Evolutionary conservation across 2,797 vertebrate species (phyloP).

Genomic region (Sebastes steindachneri): DNA sequence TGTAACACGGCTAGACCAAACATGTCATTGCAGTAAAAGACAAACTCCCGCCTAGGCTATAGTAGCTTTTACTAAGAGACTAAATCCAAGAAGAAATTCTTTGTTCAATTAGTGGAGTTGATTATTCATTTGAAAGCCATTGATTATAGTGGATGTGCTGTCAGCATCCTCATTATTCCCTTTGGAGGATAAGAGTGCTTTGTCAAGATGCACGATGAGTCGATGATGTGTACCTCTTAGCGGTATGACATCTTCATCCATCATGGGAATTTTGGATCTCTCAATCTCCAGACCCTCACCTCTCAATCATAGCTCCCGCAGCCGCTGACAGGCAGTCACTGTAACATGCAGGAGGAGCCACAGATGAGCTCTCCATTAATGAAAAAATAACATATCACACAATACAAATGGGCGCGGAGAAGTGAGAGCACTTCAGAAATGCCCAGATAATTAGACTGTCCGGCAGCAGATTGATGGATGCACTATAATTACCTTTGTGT

Average conservation of each 20-base stretch:
- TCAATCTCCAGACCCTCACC: slow-evolving; percentile 75
- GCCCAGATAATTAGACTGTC: slow-evolving; percentile 90
- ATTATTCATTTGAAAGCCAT: slow-evolving; percentile 78
- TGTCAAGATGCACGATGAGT: slow-evolving; percentile 81
- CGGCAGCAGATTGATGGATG: slow-evolving; percentile 93
- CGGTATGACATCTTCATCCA: slow-evolving; percentile 83
- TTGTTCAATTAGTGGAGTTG: slow-evolving; percentile 79
- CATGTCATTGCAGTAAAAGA: background rate
- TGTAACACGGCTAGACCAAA: background rate
- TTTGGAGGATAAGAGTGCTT: slow-evolving; percentile 81
- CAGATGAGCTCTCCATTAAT: slow-evolving; percentile 86
- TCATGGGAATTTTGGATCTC: slow-evolving; percentile 86
- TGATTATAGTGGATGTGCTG: slow-evolving; percentile 78
- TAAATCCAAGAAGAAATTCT: slow-evolving; percentile 62
- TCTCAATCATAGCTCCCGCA: slow-evolving; percentile 78
- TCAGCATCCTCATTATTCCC: slow-evolving; percentile 90
- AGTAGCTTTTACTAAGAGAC: slow-evolving; percentile 28
- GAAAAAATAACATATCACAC: slow-evolving; percentile 89
- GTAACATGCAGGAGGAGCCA: slow-evolving; percentile 78
- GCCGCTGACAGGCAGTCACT: slow-evolving; percentile 80
- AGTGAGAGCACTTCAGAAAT: slow-evolving; percentile 88
- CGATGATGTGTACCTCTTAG: slow-evolving; percentile 84
- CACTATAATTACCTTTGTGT: slow-evolving; percentile 97
- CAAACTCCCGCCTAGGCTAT: slow-evolving; percentile 4
- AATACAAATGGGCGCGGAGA: slow-evolving; percentile 85